Conservation (phyloP, 1,140 invertebrate species). For the Neodiprion pinetum region DNA sequence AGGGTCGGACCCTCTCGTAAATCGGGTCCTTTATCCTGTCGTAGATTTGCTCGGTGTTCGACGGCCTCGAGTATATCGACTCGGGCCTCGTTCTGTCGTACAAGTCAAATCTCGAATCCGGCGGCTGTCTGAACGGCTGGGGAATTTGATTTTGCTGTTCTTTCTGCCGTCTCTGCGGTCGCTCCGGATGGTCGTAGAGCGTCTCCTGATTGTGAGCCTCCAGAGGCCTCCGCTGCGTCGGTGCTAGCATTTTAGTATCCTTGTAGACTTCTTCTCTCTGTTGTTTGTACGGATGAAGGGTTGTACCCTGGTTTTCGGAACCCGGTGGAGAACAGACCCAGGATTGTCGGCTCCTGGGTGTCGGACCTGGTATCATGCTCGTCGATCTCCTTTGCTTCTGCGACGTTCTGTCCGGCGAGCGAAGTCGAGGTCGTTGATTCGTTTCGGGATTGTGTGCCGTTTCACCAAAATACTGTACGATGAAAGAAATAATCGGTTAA, state of each 20-base stretch:
- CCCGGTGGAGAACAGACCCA: slow-evolving; percentile 49
- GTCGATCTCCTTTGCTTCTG: slow-evolving; percentile 52
- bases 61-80: slow-evolving; percentile 46
- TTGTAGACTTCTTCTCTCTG: slow-evolving; percentile 28
- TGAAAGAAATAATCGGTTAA: slow-evolving; percentile 27
- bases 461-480: slow-evolving; percentile 82
- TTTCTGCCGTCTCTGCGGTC: slow-evolving; percentile 20
- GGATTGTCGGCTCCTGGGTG: slow-evolving; percentile 47
- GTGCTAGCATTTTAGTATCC: slow-evolving; percentile 27
- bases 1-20: slow-evolving; percentile 52
- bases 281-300: slow-evolving; percentile 3
- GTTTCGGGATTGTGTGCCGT: slow-evolving; percentile 86
- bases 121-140: slow-evolving; percentile 14
- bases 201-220: slow-evolving; percentile 15
- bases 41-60: slow-evolving; percentile 55
- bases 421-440: slow-evolving; percentile 69
- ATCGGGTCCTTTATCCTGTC: slow-evolving; percentile 55
- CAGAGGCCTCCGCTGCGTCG: slow-evolving; percentile 19
- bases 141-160: slow-evolving; percentile 32
- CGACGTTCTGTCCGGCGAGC: slow-evolving; percentile 53
- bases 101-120: slow-evolving; percentile 29
- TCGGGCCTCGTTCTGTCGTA: slow-evolving; percentile 48
- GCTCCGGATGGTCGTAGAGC: slow-evolving; percentile 12
- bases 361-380: slow-evolving; percentile 46
- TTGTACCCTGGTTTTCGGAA: slow-evolving; percentile 34